Evolutionary conservation across 53 echinoderm and acorn worm genomes (phyloP), one percentile per base, ranked within the genome.

Genomic region (Holothuria scabra): DNA sequence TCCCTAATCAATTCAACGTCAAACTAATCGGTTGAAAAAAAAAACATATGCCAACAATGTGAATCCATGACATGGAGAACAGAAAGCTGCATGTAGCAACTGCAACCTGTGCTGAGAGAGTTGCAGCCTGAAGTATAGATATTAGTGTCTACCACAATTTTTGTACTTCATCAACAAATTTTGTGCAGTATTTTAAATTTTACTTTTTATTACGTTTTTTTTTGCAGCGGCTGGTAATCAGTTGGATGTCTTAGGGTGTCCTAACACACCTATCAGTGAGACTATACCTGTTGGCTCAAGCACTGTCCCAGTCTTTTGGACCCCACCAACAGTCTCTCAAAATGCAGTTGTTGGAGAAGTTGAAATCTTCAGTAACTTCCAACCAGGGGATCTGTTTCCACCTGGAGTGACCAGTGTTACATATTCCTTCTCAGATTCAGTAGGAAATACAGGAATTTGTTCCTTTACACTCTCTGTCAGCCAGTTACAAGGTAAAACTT

Each of bases 341-440:
- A 81, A 81, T 22, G 62, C 82, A 16, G 35, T 64, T 21, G 35
- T 64, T 21, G 44, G 82, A 64, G 25, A 18, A 10, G 82, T 81
- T 5, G 19, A 37, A 20, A 24, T 63, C 2, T n/a, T 81, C 7
- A 81, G 62, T 34, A 81, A 61, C 46, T 61, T 64, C 16, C 62
- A 81, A 25, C 82, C 82, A 6, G 82, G 82, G 4, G 82, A 81
- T 64, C 62, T 18, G 2, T 81, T 81, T 28, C 82, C 82, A 11
- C 62, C 65, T 12, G 82, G 82, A 16, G 65, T 41, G 25, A 81
- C 62, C 13, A 61, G 12, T 2, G 63, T 81, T 0, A 81, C 82
- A 21, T 81, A 81, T 48, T 41, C 21, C 13, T 81, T 81, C 24
- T 38, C 62, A 21, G 82, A 61, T 46, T 64, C 82, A 24, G 64